phyloP scores from a whole-genome alignment of 2,113 vertebrate species.

The Vanacampus margaritifer region DNA sequence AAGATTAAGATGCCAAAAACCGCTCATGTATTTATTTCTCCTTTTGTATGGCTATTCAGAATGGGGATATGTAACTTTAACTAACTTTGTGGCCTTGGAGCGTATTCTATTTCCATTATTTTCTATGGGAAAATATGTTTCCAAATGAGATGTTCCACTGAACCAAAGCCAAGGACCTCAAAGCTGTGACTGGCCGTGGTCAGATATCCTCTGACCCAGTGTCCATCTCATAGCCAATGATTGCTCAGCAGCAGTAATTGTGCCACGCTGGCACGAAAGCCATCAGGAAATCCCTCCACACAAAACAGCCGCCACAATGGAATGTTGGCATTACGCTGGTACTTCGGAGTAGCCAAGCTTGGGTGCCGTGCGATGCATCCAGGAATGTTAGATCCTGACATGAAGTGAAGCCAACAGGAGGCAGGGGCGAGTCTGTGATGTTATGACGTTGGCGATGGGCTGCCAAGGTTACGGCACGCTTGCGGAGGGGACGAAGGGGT shows the following conservation, averaged over 20 bases:
- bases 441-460: conserved; percentile 31
- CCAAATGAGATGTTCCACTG: background rate
- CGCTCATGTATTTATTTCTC: too few relatives aligned
- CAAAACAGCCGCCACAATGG: conserved; percentile 59
- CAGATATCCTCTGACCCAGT: conserved; percentile 19
- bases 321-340: conserved; percentile 62
- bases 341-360: conserved; percentile 25
- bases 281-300: conserved; percentile 69
- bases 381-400: conserved; percentile 50
- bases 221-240: conserved; percentile 52
- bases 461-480: conserved; percentile 36
- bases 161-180: background rate
- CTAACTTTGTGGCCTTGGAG: too few relatives aligned
- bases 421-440: conserved; percentile 20
- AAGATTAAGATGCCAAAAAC: too few relatives aligned
- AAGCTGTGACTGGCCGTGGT: background rate
- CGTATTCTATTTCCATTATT: too few relatives aligned
- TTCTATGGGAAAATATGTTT: background rate
- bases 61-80: too few relatives aligned
- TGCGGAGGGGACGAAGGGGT: conserved; percentile 31
- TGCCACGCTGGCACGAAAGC: conserved; percentile 54
- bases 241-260: conserved; percentile 54
- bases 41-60: too few relatives aligned
- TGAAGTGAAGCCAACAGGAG: conserved; percentile 8
- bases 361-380: conserved; percentile 45